Evolutionary conservation across 2,797 vertebrate species (phyloP).

Genomic region (Gobionotothen gibberifrons): DNA sequence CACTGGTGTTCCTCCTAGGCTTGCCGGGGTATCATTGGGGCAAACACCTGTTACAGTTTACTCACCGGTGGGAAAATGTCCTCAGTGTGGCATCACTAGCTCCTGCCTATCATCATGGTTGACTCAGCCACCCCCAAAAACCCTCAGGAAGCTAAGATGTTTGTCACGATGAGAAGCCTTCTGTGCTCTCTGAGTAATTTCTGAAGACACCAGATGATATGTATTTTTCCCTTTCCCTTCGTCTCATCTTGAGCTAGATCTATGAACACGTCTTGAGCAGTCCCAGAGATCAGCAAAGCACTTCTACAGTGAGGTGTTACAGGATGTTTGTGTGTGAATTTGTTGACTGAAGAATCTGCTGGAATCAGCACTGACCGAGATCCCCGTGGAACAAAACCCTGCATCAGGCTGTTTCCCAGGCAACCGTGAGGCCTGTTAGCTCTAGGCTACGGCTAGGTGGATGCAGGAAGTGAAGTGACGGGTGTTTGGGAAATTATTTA

Average conservation of each 20-base stretch:
- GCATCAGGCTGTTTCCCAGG: slow-evolving; percentile 31
- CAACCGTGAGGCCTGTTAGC: slow-evolving; percentile 1
- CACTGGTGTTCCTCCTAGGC: slow-evolving; percentile 12
- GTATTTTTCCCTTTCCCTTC: background rate
- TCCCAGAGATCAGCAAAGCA: slow-evolving; percentile 9
- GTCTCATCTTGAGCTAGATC: background rate
- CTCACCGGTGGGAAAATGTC: too few species aligned
- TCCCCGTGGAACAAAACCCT: slow-evolving; percentile 26
- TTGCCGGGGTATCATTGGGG: too few species aligned
- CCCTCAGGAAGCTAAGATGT: slow-evolving; percentile 4
- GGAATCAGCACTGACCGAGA: slow-evolving; percentile 44
- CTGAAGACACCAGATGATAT: background rate
- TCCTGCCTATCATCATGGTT: slow-evolving; percentile 7
- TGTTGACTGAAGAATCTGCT: slow-evolving; percentile 30
- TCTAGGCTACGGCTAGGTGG: background rate
- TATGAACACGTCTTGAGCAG: background rate
- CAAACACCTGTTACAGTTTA: too few species aligned
- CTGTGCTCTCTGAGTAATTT: slow-evolving; percentile 19
- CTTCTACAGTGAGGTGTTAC: slow-evolving; percentile 18
- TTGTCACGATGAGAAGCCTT: slow-evolving; percentile 10
- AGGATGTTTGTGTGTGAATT: slow-evolving; percentile 36
- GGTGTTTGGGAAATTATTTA: background rate
- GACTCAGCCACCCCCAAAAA: slow-evolving; percentile 32
- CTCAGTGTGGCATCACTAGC: too few species aligned
- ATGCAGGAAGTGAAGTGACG: background rate